Base-by-base conservation (phyloP, 2,888 invertebrate species). In the Trimorus sp. region DNA sequence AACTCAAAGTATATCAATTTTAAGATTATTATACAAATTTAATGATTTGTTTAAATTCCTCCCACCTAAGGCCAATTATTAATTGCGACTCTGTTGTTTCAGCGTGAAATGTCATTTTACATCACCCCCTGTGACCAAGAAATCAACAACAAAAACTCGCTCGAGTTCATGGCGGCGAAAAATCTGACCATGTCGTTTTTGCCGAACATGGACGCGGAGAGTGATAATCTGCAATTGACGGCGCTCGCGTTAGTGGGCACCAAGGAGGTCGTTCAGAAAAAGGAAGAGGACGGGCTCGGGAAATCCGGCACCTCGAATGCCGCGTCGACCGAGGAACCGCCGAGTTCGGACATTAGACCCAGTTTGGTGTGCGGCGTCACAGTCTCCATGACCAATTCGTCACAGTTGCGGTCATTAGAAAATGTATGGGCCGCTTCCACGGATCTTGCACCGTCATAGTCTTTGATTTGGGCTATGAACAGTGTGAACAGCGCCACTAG, bases 391-490 rank as follows among this genome's bases (percentile, higher is more conserved):
- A 87, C 80, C 71, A 87, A 85, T 79, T 75, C 89, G n/a, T 86
- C 87, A 11, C 89, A 90, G 60, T 76, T 91, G 71, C 85, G 90
- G 71, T 90, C 89, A 53, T 85, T 91, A 58, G 91, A 91, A 77
- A 91, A 91, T 66, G 91, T 91, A 14, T 91, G 91, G 91, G 89
- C 91, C 8, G 84, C 90, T 0, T 88, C 90, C 8, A 87, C 90
- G 7, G 90, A 91, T 77, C 73, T 91, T 49, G 90, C 90, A 1
- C 88, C 89, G 14, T 90, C 91, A 4, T 91, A 91, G 5, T 91
- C 91, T 12, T 88, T 94, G 73, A 95, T 96, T 8, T 95, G 96
- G 86, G 95, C 95, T 12, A 95, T 96, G 94, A 96, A 97, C 89
- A 95, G 95, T 89, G 95, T 96, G 76, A 96, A 96, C 88, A 94